A percentile compares a stretch with the other conserved stretches of the same genome.
Conservation (phyloP, 2,113 vertebrate genomes). For the Odontesthes bonariensis region DNA sequence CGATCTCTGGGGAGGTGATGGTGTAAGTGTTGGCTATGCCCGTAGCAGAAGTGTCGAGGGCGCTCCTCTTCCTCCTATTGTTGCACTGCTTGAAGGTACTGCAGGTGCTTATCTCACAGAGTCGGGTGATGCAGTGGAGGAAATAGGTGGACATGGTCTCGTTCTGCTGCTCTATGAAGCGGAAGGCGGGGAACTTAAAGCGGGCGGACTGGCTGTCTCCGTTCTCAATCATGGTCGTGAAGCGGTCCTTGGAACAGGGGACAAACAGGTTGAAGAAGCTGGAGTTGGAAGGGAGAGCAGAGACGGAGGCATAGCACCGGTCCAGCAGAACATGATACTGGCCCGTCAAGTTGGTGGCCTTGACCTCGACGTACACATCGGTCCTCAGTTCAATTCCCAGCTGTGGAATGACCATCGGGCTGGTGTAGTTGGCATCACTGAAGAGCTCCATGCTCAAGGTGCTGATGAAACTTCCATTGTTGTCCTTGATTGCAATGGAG, state of each 20-base stretch:
- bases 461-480: constrained; percentile 84
- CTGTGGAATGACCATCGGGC: constrained; percentile 59
- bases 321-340: constrained; percentile 81
- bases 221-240: constrained; percentile 76
- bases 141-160: constrained; percentile 80
- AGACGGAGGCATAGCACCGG: constrained; percentile 76
- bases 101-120: constrained; percentile 77
- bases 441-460: constrained; percentile 78
- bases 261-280: constrained; percentile 80
- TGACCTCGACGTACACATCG: constrained; percentile 79
- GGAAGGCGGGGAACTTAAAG: constrained; percentile 80
- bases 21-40: constrained; percentile 56
- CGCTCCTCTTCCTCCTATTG: constrained; percentile 53
- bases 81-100: constrained; percentile 75
- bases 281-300: constrained; percentile 69
- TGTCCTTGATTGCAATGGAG: constrained; percentile 77
- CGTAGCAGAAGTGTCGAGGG: not conserved
- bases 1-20: constrained; percentile 75
- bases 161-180: constrained; percentile 82
- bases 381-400: constrained; percentile 77
- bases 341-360: constrained; percentile 80
- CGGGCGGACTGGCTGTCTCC: constrained; percentile 75
- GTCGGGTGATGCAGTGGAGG: constrained; percentile 80
- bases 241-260: constrained; percentile 72
- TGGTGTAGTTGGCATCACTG: constrained; percentile 53